Percentiles rank a stretch among this genome's conserved stretches.
phyloP scores from a whole-genome alignment of 2,888 invertebrate genomes.

The Muschampia plurimacula region DNA sequence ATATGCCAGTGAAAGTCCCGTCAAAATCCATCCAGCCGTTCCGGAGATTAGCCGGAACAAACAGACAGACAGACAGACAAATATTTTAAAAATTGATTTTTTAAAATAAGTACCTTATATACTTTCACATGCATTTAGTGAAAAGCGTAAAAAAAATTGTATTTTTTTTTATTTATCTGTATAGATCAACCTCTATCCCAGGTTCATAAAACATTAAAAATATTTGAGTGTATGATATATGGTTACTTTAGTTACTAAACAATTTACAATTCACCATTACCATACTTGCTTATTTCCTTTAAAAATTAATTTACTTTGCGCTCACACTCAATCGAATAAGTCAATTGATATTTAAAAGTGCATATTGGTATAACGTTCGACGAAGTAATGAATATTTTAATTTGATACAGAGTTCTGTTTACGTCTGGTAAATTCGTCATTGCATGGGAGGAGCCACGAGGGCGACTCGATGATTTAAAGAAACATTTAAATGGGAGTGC shows the following conservation, averaged over 20 bases:
- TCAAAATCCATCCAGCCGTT: too few species aligned
- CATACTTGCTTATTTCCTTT: not conserved
- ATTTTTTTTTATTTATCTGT: too few species aligned
- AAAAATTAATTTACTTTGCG: not conserved
- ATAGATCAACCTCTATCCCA: not conserved
- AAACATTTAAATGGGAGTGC: not conserved
- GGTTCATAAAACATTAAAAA: not conserved
- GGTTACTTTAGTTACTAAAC: not conserved
- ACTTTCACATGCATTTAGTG: too few species aligned
- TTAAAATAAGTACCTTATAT: too few species aligned
- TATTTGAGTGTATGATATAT: not conserved
- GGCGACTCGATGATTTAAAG: not conserved
- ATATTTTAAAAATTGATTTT: too few species aligned
- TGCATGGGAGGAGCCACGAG: not conserved
- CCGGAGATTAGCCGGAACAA: too few species aligned
- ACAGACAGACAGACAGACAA: too few species aligned
- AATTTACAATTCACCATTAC: not conserved
- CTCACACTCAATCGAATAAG: not conserved
- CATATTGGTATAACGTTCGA: conserved; percentile 2
- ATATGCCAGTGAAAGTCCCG: too few species aligned
- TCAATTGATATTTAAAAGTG: conserved; percentile 16
- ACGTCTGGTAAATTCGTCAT: not conserved
- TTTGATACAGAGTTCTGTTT: conserved; percentile 1
- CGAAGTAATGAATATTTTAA: conserved; percentile 9
- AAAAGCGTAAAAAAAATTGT: too few species aligned